Evolutionary conservation across 1,140 invertebrate genomes (phyloP), one percentile per base, ranked within the genome.

Genomic region (Tetraneura akinire): DNA sequence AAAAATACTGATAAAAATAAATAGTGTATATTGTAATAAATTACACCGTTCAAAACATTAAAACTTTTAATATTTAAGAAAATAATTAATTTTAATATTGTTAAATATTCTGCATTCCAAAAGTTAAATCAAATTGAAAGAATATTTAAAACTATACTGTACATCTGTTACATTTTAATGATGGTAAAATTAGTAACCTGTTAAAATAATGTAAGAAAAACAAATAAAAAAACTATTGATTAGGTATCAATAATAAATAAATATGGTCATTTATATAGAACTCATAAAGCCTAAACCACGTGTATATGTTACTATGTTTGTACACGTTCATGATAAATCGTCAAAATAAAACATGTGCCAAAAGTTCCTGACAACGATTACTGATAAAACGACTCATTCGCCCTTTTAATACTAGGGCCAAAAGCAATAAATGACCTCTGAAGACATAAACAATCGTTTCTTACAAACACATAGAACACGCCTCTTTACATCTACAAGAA

Each of bases 381-480:
- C 21, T 62, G 74, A 78, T 78, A 78, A 78, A 78, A 78, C 55
- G 74, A 78, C 42, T 78, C 42, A 18, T 76, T 78, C 53, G 42
- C 32, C 37, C 55, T 60, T 78, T 78, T 78, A 78, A 78, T 62
- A 78, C 37, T 16, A 13, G 37, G 42, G 55, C 53, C 42, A 78
- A 78, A 51, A 62, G 37, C 74, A 37, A 78, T 78, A 78, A 62
- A 78, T 78, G 55, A 21, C 32, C 53, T 76, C 13, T 42, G 14
- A 23, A 60, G 42, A 78, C 55, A 78, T 76, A 78, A 47, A 78
- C 74, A 78, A 62, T 62, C 32, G 55, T 60, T 21, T 60, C 37
- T 62, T 16, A 62, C 53, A 60, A 76, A 4, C 55, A 60, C n/a
- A 76, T 29, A 14, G 23, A 32, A 42, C 32, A 78, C 74, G 42